phyloP scores from a whole-genome alignment of 2,113 vertebrate genomes.

The Semnornis frantzii region DNA sequence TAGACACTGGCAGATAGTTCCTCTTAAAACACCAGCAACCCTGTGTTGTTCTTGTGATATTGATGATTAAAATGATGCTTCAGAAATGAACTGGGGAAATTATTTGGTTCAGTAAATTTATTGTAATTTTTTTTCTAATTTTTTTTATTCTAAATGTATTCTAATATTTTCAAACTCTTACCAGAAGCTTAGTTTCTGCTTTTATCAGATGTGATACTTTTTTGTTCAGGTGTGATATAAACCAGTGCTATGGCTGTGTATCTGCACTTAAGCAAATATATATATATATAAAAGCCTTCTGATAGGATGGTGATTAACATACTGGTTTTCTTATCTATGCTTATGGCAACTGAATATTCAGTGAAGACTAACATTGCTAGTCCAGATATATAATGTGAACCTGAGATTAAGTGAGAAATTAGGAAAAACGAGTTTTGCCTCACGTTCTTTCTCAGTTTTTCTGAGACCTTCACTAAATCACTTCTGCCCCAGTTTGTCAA shows the following conservation, averaged over 20 bases:
- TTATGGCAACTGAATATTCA: neutral
- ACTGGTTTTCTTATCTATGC: neutral
- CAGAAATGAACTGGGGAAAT: neutral
- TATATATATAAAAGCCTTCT: neutral
- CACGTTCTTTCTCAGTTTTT: neutral
- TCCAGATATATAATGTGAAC: neutral
- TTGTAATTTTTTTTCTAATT: too few species aligned
- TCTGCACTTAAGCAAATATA: neutral
- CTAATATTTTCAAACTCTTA: neutral
- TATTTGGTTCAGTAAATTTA: neutral
- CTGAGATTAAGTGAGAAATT: neutral
- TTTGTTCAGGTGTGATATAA: neutral
- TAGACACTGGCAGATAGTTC: neutral
- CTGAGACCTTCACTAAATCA: neutral
- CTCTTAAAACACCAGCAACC: constrained; percentile 6
- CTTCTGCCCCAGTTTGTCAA: neutral
- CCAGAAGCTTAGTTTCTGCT: neutral
- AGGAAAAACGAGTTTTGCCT: neutral
- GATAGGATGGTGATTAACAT: neutral
- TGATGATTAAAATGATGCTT: neutral
- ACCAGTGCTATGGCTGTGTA: neutral
- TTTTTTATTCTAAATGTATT: too few species aligned
- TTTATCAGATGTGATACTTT: neutral
- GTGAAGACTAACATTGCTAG: neutral
- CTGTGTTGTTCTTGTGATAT: neutral